Base-by-base conservation (phyloP, 2,888 invertebrate genomes). In the Dasypogon diadema region DNA sequence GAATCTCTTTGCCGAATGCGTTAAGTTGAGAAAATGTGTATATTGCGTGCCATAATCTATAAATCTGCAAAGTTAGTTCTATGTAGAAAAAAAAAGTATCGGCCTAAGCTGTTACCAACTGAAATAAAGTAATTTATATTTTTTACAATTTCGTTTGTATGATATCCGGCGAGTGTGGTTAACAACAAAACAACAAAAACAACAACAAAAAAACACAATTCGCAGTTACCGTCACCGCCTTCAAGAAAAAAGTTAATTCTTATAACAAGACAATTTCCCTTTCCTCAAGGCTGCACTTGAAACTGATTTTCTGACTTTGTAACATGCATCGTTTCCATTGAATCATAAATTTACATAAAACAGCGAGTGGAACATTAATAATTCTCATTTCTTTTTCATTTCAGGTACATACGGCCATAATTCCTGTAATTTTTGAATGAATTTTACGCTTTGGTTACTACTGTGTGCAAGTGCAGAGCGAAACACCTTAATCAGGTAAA, bases 281-380 rank as follows among this genome's bases (percentile, higher is more conserved):
- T 16, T 30, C 30, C 14, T 18, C 58, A 58, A 58, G 58, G 58
- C 34, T 34, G 16, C 34, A 58, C 34, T 58, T 58, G 26, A 34
- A 22, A 30, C 8, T 26, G 26, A 12, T 34, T 22, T 26, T 16
- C 58, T 18, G 14, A 30, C 30, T 30, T 58, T 22, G 14, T n/a
- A 12, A 12, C 14, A 18, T 58, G 5, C 26, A 30, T 26, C 34
- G 24, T 26, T 30, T 26, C 16, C 18, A 58, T 58, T 58, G n/a
- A 30, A 8, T 30, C 8, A 30, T 34, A 34, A 58, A 26, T 58
- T 54, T 58, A 16, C 58, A 58, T 58, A 16, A 58, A 58, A 22
- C 16, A n/a, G 18, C 56, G 24, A 56, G 26, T 56, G 8, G n/a
- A 56, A 14, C 56, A 10, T 30, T 18, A 58, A 2, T 58, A 30